Evolutionary conservation across 1,140 invertebrate species (phyloP).

Genomic region (Colletes latitarsis): DNA sequence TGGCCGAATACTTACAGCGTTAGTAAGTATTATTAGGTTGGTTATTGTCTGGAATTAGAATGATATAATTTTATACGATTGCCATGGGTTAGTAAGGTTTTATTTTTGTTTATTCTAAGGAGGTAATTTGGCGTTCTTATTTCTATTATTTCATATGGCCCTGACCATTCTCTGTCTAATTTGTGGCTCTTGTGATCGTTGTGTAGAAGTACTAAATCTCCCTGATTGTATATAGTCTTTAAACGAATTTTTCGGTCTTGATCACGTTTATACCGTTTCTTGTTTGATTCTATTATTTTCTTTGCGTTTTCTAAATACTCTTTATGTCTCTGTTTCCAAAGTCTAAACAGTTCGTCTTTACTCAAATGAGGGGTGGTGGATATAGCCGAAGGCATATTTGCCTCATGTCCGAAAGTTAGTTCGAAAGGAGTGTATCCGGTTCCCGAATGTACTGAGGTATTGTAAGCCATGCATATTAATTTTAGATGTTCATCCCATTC

Average conservation of each 20-base stretch:
- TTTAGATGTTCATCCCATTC: neutral
- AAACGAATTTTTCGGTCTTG: neutral
- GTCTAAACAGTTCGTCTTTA: neutral
- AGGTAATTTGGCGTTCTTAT: too few species aligned
- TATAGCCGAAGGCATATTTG: neutral
- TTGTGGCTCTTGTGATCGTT: neutral
- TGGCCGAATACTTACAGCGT: too few species aligned
- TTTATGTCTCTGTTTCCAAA: neutral
- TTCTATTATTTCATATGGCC: neutral
- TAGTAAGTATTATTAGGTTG: too few species aligned
- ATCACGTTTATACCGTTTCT: neutral
- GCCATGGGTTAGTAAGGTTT: too few species aligned
- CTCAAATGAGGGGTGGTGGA: neutral
- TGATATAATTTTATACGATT: too few species aligned
- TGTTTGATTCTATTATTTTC: neutral
- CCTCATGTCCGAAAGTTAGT: conserved; percentile 6
- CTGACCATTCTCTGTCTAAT: neutral
- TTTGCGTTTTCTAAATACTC: neutral
- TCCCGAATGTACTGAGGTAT: conserved; percentile 8
- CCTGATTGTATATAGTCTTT: neutral
- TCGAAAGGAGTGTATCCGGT: conserved; percentile 1
- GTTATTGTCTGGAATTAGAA: too few species aligned
- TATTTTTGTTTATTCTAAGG: too few species aligned
- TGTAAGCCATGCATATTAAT: neutral
- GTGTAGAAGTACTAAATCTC: neutral